Evolutionary conservation across 2,113 vertebrate species (phyloP).

Genomic region (Motacilla tschutschensis): DNA sequence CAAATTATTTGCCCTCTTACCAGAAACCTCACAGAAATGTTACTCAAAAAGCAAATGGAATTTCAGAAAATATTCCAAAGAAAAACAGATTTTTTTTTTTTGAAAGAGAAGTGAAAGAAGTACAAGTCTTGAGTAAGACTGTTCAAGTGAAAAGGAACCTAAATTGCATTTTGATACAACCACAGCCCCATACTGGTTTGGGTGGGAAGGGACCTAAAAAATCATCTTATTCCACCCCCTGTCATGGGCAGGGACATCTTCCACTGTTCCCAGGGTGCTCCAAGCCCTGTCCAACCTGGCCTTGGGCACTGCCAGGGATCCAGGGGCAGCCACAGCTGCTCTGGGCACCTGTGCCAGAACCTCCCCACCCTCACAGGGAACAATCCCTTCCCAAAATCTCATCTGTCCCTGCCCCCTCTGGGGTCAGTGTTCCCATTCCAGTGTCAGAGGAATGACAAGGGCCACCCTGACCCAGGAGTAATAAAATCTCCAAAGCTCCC

Average conservation of each 20-base stretch:
- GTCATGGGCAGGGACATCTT: not conserved
- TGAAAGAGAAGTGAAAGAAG: not conserved
- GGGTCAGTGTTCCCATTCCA: not conserved
- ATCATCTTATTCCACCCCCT: fast-evolving
- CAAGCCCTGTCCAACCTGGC: fast-evolving
- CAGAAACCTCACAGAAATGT: not conserved
- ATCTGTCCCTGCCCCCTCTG: fast-evolving
- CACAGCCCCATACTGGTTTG: too few relatives aligned
- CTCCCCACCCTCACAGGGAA: fast-evolving
- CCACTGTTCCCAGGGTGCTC: fast-evolving
- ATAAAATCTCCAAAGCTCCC: not conserved
- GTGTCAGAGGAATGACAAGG: not conserved
- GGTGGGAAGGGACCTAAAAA: not conserved
- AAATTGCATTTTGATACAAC: too few relatives aligned
- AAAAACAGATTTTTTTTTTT: not conserved
- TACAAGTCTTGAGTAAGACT: not conserved
- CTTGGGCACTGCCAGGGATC: not conserved
- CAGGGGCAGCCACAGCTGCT: not conserved
- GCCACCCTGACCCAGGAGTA: not conserved
- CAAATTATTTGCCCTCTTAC: not conserved
- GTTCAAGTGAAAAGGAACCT: not conserved
- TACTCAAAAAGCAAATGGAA: not conserved
- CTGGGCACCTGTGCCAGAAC: not conserved
- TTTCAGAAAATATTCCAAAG: not conserved
- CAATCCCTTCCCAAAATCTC: not conserved